phyloP scores from a whole-genome alignment of 2,113 vertebrate genomes.

The Ancistrus triradiatus region DNA sequence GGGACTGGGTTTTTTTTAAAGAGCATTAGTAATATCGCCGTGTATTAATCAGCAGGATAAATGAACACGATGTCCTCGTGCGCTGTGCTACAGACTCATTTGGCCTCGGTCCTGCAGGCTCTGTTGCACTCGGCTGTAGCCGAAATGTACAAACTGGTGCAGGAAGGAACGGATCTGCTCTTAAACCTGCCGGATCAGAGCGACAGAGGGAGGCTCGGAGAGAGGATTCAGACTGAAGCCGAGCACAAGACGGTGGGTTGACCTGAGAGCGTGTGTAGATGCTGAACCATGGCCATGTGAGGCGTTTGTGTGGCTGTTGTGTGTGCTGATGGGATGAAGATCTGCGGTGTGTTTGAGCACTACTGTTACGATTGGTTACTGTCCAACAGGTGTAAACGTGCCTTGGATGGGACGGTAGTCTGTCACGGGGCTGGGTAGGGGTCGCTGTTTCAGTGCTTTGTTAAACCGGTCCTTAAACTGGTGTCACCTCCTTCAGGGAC shows the following conservation, averaged over 20 bases:
- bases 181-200: conserved; percentile 14
- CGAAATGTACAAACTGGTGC: conserved; percentile 58
- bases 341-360: too few relatives aligned
- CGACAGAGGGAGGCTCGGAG: neutral
- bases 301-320: too few relatives aligned
- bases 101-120: conserved; percentile 64
- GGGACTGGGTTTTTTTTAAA: neutral
- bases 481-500: too few relatives aligned
- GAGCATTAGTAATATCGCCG: neutral
- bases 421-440: too few relatives aligned
- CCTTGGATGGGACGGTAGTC: too few relatives aligned
- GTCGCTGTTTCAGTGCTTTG: too few relatives aligned
- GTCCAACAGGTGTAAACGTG: too few relatives aligned
- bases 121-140: conserved; percentile 64
- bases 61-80: conserved; percentile 53
- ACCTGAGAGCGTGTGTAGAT: too few relatives aligned
- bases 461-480: too few relatives aligned
- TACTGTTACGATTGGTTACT: too few relatives aligned
- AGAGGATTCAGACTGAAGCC: conserved; percentile 18
- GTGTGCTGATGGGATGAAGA: too few relatives aligned
- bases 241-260: conserved; percentile 55
- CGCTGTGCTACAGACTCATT: conserved; percentile 50
- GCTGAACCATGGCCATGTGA: too few relatives aligned
- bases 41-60: neutral
- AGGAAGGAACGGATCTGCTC: conserved; percentile 28